These are phyloP conservation scores for Ailuropoda melanoleuca DNA, from an alignment of 2,113 vertebrate species.

Conservation along the genomic window DNA sequence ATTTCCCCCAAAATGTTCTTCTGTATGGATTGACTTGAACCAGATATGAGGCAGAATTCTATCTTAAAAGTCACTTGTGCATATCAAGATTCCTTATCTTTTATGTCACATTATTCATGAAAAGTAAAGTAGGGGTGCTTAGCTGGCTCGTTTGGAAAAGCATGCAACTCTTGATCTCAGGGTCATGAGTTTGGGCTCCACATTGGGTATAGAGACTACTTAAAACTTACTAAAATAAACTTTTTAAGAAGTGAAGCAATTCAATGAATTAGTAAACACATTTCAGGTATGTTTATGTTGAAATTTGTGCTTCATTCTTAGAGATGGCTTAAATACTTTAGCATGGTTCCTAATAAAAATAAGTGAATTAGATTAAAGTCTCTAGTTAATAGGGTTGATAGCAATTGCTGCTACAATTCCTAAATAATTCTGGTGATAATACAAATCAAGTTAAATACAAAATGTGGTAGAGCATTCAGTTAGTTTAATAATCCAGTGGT, in stretches of 20 bases:
- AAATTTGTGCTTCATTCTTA: neutral
- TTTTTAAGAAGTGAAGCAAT: neutral
- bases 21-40: neutral
- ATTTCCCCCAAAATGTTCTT: neutral
- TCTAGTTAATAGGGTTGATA: neutral
- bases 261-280: neutral
- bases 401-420: neutral
- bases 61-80: neutral
- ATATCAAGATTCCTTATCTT: neutral
- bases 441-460: neutral
- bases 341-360: neutral
- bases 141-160: no score
- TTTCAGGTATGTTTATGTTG: neutral
- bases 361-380: neutral
- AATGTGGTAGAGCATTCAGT: neutral
- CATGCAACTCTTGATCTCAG: no score
- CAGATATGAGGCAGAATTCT: neutral
- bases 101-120: neutral
- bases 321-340: neutral
- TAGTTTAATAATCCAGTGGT: neutral
- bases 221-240: no score
- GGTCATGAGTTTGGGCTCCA: no score
- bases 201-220: no score
- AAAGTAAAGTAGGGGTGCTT: neutral
- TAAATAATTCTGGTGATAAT: neutral